Conservation (phyloP, 2,113 vertebrate species). For the Nycticorax nycticorax region DNA sequence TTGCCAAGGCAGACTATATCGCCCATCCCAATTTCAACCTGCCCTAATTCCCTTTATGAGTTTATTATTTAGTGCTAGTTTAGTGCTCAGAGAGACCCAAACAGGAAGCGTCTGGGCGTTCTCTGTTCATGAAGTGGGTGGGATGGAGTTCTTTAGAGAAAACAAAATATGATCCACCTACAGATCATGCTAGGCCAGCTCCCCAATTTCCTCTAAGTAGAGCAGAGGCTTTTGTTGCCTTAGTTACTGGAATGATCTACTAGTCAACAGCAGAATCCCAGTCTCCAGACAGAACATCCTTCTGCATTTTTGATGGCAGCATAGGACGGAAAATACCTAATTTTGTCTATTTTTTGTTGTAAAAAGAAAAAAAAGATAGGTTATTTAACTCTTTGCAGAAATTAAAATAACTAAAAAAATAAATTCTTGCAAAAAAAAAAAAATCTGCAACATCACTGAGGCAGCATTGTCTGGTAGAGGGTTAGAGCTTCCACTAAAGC, state of each 20-base stretch:
- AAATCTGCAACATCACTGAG: background rate
- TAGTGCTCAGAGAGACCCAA: conserved; percentile 44
- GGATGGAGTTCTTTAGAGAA: conserved; percentile 47
- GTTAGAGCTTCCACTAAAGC: background rate
- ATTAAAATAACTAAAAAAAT: background rate
- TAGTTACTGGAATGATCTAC: conserved; percentile 24
- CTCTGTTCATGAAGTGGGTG: conserved; percentile 46
- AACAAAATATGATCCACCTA: conserved; percentile 54
- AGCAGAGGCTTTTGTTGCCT: conserved; percentile 41
- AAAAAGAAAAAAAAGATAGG: background rate
- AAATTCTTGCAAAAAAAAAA: background rate
- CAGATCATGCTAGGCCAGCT: conserved; percentile 27
- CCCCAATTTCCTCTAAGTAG: conserved; percentile 29
- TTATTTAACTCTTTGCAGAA: background rate
- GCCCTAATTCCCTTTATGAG: conserved; percentile 50
- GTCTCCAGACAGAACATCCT: background rate
- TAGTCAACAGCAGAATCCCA: conserved; percentile 39
- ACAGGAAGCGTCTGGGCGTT: conserved; percentile 58
- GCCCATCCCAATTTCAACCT: conserved; percentile 39
- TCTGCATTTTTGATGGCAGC: background rate
- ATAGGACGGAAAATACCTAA: background rate
- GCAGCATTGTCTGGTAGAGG: background rate
- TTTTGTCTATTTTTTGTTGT: background rate
- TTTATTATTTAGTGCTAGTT: conserved; percentile 51
- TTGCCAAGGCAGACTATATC: conserved; percentile 26